These are phyloP conservation scores for Hylyphantes graminicola DNA, from an alignment of 1,140 invertebrate genomes.

Conservation along the genomic window DNA sequence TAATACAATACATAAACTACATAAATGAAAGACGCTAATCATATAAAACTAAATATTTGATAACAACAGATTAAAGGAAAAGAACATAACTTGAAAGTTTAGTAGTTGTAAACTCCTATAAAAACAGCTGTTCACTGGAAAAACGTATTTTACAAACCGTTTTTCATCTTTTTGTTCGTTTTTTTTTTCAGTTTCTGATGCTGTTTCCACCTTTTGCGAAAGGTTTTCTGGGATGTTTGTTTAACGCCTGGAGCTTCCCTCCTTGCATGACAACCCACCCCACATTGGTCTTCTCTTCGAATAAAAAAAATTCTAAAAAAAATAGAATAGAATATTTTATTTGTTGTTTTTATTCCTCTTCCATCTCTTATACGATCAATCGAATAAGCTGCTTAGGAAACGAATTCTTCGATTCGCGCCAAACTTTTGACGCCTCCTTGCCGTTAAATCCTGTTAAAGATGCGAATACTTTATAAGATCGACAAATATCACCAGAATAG, in stretches of 20 bases:
- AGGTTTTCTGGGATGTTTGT: slow-evolving; percentile 51
- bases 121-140: no score
- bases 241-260: slow-evolving; percentile 51
- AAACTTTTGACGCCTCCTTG: no score
- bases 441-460: slow-evolving; percentile 46
- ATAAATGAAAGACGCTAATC: no score
- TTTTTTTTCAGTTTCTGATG: neutral
- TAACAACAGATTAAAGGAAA: no score
- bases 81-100: no score
- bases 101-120: no score
- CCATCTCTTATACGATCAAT: slow-evolving; percentile 25
- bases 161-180: slow-evolving; percentile 1
- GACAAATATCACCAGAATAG: slow-evolving; percentile 23
- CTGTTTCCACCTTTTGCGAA: slow-evolving; percentile 38
- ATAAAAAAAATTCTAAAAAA: neutral
- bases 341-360: slow-evolving; percentile 39
- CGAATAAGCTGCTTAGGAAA: slow-evolving; percentile 34
- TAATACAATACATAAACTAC: no score
- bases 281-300: neutral
- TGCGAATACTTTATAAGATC: slow-evolving; percentile 48
- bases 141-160: slow-evolving; percentile 3
- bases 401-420: neutral
- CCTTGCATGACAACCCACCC: slow-evolving; percentile 11
- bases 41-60: no score
- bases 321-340: slow-evolving; percentile 23